These are phyloP conservation scores for Tortricodes alternella DNA, from an alignment of 2,888 invertebrate genomes.

Conservation along the genomic window DNA sequence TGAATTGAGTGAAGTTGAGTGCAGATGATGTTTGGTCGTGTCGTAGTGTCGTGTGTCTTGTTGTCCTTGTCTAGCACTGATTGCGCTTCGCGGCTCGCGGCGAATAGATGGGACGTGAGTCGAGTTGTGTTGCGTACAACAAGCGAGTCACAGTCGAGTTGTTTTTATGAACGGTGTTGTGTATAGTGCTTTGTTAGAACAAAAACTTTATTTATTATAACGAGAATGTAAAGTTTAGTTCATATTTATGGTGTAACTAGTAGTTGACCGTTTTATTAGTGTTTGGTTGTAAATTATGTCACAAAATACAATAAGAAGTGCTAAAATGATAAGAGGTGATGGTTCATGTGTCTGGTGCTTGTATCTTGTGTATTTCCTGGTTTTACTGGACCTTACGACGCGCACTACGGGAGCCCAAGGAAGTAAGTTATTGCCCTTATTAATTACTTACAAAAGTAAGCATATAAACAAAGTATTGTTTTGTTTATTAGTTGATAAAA, in stretches of 20 bases:
- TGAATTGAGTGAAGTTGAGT: constrained; percentile 15
- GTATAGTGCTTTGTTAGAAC: constrained; percentile 22
- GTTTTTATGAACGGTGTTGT: constrained; percentile 12
- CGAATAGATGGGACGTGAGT: no score
- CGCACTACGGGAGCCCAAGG: constrained; percentile 60
- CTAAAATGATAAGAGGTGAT: constrained; percentile 65
- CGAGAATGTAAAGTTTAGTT: constrained; percentile 27
- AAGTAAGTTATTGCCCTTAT: constrained; percentile 54
- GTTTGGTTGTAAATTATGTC: constrained; percentile 26
- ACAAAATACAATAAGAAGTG: constrained; percentile 38
- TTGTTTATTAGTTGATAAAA: no score
- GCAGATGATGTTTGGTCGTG: background rate
- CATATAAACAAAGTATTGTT: background rate
- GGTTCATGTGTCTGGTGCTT: constrained; percentile 59
- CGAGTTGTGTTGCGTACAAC: no score
- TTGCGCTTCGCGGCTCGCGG: constrained; percentile 29
- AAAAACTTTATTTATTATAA: constrained; percentile 22
- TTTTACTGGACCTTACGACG: constrained; percentile 70
- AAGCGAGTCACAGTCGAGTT: constrained; percentile 10
- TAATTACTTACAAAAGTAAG: background rate
- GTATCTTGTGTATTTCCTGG: constrained; percentile 58
- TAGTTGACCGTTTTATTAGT: constrained; percentile 6
- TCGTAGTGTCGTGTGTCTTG: background rate
- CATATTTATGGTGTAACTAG: constrained; percentile 15
- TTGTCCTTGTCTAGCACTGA: constrained; percentile 10